Evolutionary conservation across 2,797 vertebrate species (phyloP).

Genomic region (Enteromius argenteus): DNA sequence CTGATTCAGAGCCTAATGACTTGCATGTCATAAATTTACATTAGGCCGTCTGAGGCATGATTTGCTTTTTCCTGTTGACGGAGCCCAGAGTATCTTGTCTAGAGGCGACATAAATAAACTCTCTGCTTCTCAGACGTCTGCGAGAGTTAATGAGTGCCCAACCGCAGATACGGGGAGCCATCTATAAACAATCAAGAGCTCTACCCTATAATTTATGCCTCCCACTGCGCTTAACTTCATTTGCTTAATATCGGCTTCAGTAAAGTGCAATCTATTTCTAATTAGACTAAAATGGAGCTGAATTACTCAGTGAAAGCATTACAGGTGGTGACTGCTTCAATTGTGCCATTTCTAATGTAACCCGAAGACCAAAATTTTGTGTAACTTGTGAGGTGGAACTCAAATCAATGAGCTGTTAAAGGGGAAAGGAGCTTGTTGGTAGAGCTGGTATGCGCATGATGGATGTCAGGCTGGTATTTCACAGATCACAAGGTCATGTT

Average conservation of each 20-base stretch:
- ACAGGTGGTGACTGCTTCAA: neutral
- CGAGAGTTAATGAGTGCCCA: conserved; percentile 65
- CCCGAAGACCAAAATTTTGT: conserved; percentile 21
- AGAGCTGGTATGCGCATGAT: conserved; percentile 19
- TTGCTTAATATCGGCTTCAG: conserved; percentile 32
- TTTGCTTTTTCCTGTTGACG: conserved; percentile 64
- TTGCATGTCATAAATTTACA: conserved; percentile 59
- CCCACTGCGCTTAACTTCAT: conserved; percentile 28
- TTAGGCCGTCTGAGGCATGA: conserved; percentile 56
- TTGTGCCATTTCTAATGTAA: conserved; percentile 24
- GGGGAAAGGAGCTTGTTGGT: conserved; percentile 9
- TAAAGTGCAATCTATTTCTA: conserved; percentile 36
- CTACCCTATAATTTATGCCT: conserved; percentile 53
- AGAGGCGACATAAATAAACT: conserved; percentile 68
- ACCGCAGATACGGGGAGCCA: conserved; percentile 52
- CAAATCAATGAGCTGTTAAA: conserved; percentile 35
- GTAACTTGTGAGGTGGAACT: conserved; percentile 35
- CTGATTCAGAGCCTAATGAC: conserved; percentile 48
- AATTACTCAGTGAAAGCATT: conserved; percentile 32
- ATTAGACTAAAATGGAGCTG: conserved; percentile 7
- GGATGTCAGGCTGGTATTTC: conserved; percentile 33
- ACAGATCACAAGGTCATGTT: conserved; percentile 8
- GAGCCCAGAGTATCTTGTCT: conserved; percentile 52
- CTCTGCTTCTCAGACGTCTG: conserved; percentile 59
- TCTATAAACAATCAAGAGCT: conserved; percentile 56